These are phyloP conservation scores for Prosopocoilus inquinatus DNA, from an alignment of 2,888 invertebrate genomes.

Conservation along the genomic window DNA sequence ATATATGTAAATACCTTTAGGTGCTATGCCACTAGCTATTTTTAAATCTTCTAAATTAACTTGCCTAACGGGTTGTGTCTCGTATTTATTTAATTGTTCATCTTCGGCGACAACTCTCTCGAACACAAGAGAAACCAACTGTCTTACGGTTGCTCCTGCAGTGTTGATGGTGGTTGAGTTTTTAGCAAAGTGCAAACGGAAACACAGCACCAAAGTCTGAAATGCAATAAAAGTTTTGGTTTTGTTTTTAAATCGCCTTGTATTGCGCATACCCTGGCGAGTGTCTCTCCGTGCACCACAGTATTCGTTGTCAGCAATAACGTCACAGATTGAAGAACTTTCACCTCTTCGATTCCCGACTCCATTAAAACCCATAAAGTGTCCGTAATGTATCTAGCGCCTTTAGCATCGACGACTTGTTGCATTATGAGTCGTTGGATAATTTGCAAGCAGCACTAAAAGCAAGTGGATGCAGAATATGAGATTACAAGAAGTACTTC, in stretches of 20 bases:
- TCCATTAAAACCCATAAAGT: constrained; percentile 94
- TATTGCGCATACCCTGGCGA: constrained; percentile 74
- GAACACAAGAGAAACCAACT: constrained; percentile 89
- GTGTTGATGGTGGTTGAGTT: constrained; percentile 95
- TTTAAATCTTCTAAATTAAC: constrained; percentile 79
- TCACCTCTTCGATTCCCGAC: constrained; percentile 91
- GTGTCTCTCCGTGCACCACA: constrained; percentile 89
- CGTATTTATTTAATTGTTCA: constrained; percentile 49
- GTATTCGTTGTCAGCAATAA: constrained; percentile 92
- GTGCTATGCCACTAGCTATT: constrained; percentile 71
- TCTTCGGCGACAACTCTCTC: constrained; percentile 80
- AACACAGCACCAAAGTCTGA: constrained; percentile 91
- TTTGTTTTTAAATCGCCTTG: neutral
- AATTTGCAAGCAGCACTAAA: constrained; percentile 85
- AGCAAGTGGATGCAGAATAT: constrained; percentile 23
- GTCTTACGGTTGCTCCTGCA: constrained; percentile 95
- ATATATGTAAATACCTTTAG: no score
- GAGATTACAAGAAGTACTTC: constrained; percentile 1
- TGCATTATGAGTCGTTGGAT: constrained; percentile 93
- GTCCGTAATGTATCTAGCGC: constrained; percentile 89
- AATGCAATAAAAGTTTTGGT: constrained; percentile 25
- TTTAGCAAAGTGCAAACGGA: constrained; percentile 93
- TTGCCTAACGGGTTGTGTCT: constrained; percentile 43
- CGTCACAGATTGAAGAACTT: constrained; percentile 93
- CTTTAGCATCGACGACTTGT: constrained; percentile 86